phyloP scores from a whole-genome alignment of 2,113 vertebrate species.

The Ginglymostoma cirratum region DNA sequence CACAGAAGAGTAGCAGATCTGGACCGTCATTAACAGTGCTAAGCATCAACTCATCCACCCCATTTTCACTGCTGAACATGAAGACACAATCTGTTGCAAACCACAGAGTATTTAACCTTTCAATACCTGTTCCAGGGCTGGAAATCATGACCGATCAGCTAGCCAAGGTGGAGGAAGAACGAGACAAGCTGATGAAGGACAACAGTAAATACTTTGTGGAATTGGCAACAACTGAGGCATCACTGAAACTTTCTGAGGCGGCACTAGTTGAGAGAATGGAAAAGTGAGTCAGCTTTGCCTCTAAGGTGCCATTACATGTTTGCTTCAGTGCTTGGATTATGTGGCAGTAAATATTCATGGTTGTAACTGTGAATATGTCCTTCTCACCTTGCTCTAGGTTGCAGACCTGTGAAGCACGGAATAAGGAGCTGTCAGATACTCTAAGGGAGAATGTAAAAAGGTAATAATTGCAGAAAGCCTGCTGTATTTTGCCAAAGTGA shows the following conservation, averaged over 20 bases:
- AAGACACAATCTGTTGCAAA: neutral
- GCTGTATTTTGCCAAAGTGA: neutral
- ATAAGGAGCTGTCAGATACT: neutral
- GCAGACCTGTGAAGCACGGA: constrained; percentile 1
- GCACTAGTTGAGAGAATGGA: constrained; percentile 51
- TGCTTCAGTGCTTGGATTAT: neutral
- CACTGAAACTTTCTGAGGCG: constrained; percentile 62
- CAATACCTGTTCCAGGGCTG: constrained; percentile 51
- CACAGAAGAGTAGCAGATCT: too few species aligned
- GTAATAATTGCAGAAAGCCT: neutral
- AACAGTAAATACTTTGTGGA: constrained; percentile 57
- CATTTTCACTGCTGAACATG: neutral
- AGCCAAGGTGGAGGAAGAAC: constrained; percentile 51
- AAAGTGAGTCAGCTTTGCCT: constrained; percentile 48
- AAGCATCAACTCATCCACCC: neutral
- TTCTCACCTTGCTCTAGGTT: neutral
- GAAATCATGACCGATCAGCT: constrained; percentile 56
- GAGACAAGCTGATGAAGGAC: constrained; percentile 51
- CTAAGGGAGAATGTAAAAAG: neutral
- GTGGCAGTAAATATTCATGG: neutral
- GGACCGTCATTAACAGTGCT: too few species aligned
- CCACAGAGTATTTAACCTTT: neutral
- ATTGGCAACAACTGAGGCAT: constrained; percentile 58
- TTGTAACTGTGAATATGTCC: neutral
- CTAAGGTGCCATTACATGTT: too few species aligned